Conservation (phyloP, 1,140 invertebrate genomes). For the Drosophila carrolli region DNA sequence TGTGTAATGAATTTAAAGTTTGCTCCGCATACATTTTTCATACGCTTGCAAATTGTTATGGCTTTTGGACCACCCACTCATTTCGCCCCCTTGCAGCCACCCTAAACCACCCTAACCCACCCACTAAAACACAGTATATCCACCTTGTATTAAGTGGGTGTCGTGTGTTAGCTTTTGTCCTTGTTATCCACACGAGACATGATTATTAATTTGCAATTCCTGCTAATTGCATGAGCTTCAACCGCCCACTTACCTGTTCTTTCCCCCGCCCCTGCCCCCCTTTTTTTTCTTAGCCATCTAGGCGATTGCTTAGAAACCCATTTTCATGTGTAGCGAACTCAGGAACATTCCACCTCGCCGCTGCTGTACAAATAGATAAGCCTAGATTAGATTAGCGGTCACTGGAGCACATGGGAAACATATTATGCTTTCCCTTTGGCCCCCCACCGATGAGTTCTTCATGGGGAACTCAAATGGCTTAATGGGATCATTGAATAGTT, state of each 20-base stretch:
- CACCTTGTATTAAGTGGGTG: slow-evolving; percentile 69
- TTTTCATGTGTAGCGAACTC: slow-evolving; percentile 22
- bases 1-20: slow-evolving; percentile 83
- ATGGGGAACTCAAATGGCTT: slow-evolving; percentile 9
- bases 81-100: not conserved
- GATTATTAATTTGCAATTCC: slow-evolving; percentile 82
- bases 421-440: slow-evolving; percentile 21
- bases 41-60: slow-evolving; percentile 78
- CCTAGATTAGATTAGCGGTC: slow-evolving; percentile 67
- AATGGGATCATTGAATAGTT: slow-evolving; percentile 37
- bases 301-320: slow-evolving; percentile 32
- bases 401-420: slow-evolving; percentile 33
- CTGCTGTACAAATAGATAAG: slow-evolving; percentile 48
- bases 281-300: slow-evolving; percentile 7
- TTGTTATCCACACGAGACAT: slow-evolving; percentile 68
- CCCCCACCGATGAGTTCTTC: not conserved
- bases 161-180: slow-evolving; percentile 56
- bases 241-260: not conserved
- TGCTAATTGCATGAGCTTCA: slow-evolving; percentile 69
- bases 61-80: slow-evolving; percentile 31
- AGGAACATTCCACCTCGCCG: slow-evolving; percentile 32
- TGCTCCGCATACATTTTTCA: slow-evolving; percentile 78
- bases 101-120: slow-evolving; percentile 11
- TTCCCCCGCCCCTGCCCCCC: not conserved
- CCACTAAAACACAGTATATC: not conserved